Conservation (phyloP, 92 coral and sea anemone genomes). For the Zoanthus sansibaricus region DNA sequence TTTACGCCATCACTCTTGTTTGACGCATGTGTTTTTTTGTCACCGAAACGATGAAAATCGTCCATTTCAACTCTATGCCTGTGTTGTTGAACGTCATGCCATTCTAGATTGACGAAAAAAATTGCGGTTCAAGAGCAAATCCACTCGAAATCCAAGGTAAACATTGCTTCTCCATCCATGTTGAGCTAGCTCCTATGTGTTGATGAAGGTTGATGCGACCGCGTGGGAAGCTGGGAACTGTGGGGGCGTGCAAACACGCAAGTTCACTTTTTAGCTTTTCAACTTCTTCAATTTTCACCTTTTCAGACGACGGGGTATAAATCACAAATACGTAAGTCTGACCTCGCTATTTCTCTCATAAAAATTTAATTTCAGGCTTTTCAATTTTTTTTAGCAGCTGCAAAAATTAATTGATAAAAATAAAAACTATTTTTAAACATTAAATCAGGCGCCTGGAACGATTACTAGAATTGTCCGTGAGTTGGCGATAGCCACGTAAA, state of each 20-base stretch:
- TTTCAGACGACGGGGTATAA: neutral
- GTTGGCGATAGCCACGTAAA: neutral
- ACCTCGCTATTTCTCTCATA: neutral
- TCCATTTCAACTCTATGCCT: constrained; percentile 2
- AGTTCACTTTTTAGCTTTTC: neutral
- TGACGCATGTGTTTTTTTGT: neutral
- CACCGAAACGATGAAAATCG: constrained; percentile 18
- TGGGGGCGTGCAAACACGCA: constrained; percentile 49
- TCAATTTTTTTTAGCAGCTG: neutral
- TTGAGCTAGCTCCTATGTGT: constrained; percentile 12
- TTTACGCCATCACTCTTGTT: neutral
- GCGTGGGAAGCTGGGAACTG: constrained; percentile 52
- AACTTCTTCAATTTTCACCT: neutral
- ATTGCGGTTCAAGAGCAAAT: neutral
- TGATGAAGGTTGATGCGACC: constrained; percentile 40
- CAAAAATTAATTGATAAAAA: neutral
- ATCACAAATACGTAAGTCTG: neutral
- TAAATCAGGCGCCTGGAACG: neutral
- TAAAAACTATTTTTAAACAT: neutral
- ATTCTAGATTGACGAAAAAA: constrained; percentile 34
- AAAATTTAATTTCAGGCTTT: neutral
- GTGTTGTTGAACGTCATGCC: constrained; percentile 37
- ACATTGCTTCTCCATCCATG: constrained; percentile 24
- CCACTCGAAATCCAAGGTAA: constrained; percentile 32
- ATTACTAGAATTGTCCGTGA: too few relatives aligned